Percentiles rank a stretch among this genome's conserved stretches.
Conservation (phyloP, 2,797 vertebrate species). For the Sebastes nivosus region DNA sequence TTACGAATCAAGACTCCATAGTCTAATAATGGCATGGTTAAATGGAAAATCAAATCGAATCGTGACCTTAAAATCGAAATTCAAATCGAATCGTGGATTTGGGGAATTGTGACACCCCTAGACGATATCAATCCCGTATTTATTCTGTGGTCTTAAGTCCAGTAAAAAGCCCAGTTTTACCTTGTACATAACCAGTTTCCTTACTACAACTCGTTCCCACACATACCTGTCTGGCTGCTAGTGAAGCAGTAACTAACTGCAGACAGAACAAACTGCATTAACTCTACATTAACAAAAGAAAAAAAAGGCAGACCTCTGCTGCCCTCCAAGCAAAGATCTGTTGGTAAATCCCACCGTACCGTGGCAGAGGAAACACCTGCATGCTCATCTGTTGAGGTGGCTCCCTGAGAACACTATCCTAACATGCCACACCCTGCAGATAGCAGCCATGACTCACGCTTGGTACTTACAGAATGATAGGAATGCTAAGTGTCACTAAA, state of each 20-base stretch:
- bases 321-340: neutral
- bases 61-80: no score
- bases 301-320: neutral
- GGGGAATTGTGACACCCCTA: no score
- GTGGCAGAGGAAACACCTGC: slow-evolving; percentile 21
- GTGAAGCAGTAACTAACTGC: neutral
- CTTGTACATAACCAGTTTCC: neutral
- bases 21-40: no score
- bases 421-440: slow-evolving; percentile 55
- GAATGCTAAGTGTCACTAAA: slow-evolving; percentile 70
- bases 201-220: neutral
- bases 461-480: slow-evolving; percentile 54
- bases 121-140: neutral
- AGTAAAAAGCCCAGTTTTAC: neutral
- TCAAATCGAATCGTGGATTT: no score
- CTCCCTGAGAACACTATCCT: slow-evolving; percentile 17
- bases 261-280: neutral
- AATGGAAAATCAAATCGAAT: no score
- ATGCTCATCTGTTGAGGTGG: slow-evolving; percentile 58
- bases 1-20: no score
- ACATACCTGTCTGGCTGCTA: neutral
- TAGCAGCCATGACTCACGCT: slow-evolving; percentile 28
- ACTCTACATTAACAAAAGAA: neutral
- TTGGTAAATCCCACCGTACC: neutral
- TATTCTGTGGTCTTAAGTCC: neutral